Evolutionary conservation across 2,113 vertebrate genomes (phyloP), one percentile per base, ranked within the genome.

Genomic region (Gambusia holbrooki): DNA sequence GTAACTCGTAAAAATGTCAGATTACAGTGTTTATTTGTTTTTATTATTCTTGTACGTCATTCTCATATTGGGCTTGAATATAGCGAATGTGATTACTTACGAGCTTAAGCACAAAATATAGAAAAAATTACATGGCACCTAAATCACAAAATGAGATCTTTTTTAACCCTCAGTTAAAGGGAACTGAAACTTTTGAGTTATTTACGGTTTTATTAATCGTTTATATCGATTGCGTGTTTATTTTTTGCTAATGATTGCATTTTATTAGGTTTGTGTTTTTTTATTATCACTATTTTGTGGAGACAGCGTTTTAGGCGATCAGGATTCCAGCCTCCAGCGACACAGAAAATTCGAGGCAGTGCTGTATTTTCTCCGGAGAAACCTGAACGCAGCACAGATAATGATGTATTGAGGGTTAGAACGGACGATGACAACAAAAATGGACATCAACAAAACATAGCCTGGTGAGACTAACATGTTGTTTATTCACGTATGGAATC

Each of bases 371-470:
- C 0, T 78, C 51, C 87, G 1, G 80, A 76, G 61, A 0, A n/a
- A 2, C 82, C 0, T 88, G 85, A 91, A 91, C 69, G 87, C 88
- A 83, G 19, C 90, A 85, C 32, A 68, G 67, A 22, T 66, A 89
- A 76, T 74, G n/a, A 62, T 63, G 84, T 66, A 72, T 54, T 73
- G 73, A 83, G 40, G 82, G 80, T 70, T 60, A 73, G 54, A 30
- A 79, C 83, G 85, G 90, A 91, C 77, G 80, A 30, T 76, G 76
- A 74, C 72, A 83, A 84, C 70, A 73, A 71, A 89, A 60, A 88
- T 80, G 76, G 76, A 84, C 66, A 82, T 78, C 71, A 69, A 69
- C 64, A 25, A 61, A 45, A 76, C 69, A 66, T 81, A 82, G 29
- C 22, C 29, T 2, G 6, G 81, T 90, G 76, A 85, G 73, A 78